Conservation (phyloP, 2,888 invertebrate species). For the Fragum fragum region DNA sequence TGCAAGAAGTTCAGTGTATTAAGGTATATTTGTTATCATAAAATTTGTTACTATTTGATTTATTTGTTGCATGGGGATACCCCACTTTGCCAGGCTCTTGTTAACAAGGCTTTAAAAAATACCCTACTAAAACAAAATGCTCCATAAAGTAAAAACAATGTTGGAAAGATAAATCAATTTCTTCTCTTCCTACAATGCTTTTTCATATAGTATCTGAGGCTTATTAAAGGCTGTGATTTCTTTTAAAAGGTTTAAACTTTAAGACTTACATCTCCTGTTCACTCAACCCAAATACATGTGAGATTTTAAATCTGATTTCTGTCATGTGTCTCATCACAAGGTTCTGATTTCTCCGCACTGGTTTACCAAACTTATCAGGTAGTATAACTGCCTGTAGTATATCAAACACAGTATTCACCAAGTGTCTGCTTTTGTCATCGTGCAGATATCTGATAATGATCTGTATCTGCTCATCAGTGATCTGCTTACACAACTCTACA, state of each 20-base stretch:
- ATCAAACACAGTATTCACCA: not conserved
- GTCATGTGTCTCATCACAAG: conserved; percentile 13
- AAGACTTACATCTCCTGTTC: not conserved
- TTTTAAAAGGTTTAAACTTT: not conserved
- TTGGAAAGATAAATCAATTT: no score
- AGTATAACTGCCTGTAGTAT: not conserved
- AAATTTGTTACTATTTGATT: no score
- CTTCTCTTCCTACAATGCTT: no score
- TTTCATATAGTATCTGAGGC: no score
- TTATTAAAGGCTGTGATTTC: no score
- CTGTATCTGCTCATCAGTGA: not conserved
- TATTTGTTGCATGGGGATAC: no score
- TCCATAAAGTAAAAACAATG: no score
- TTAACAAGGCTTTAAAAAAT: no score
- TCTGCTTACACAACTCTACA: not conserved
- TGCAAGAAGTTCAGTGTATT: no score
- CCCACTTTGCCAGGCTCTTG: no score
- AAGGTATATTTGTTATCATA: no score
- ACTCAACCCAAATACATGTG: not conserved
- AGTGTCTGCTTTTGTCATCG: not conserved
- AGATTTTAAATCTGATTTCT: conserved; percentile 11
- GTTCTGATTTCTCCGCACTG: not conserved
- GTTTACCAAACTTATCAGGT: not conserved
- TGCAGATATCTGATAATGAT: not conserved
- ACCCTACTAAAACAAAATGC: no score